These are phyloP conservation scores for Drosophila ustulata DNA, from an alignment of 2,888 invertebrate species.

Conservation along the genomic window DNA sequence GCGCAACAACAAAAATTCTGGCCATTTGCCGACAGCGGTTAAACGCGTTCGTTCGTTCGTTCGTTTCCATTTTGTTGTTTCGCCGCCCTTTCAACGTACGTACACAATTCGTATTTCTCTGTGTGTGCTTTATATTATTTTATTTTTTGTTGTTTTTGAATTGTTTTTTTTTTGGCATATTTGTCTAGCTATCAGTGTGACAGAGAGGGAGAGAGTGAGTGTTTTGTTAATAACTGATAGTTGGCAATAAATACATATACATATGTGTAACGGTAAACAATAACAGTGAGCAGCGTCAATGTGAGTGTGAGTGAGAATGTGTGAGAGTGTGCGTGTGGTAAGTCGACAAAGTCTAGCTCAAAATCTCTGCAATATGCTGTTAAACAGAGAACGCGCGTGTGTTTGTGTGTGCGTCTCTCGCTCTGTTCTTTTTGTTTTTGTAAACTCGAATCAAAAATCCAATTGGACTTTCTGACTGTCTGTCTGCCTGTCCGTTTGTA, in stretches of 20 bases:
- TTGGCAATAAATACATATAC: constrained; percentile 4
- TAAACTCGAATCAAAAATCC: constrained; percentile 24
- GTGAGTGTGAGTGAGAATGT: neutral
- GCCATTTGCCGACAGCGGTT: constrained; percentile 62
- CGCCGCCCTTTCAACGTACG: constrained; percentile 45
- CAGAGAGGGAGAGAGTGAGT: neutral
- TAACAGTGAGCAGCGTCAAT: constrained; percentile 4
- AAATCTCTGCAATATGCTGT: constrained; percentile 56
- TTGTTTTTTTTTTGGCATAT: neutral
- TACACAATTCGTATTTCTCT: constrained; percentile 32
- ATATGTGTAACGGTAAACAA: constrained; percentile 22
- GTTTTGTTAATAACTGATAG: constrained; percentile 17
- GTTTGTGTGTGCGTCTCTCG: neutral
- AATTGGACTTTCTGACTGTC: constrained; percentile 35
- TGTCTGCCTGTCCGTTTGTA: constrained; percentile 17
- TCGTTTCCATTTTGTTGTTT: constrained; percentile 43
- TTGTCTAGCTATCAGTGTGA: constrained; percentile 15
- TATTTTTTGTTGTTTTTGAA: constrained; percentile 10
- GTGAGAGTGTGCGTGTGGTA: constrained; percentile 8
- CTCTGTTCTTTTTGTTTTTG: neutral
- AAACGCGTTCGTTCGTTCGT: constrained; percentile 48
- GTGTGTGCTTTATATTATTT: constrained; percentile 17
- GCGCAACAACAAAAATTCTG: constrained; percentile 54
- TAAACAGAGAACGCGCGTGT: constrained; percentile 8
- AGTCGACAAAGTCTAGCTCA: constrained; percentile 50